Percentiles rank a stretch among this genome's conserved stretches.
phyloP scores from a whole-genome alignment of 2,113 vertebrate species.

The Dipodomys stephensi region DNA sequence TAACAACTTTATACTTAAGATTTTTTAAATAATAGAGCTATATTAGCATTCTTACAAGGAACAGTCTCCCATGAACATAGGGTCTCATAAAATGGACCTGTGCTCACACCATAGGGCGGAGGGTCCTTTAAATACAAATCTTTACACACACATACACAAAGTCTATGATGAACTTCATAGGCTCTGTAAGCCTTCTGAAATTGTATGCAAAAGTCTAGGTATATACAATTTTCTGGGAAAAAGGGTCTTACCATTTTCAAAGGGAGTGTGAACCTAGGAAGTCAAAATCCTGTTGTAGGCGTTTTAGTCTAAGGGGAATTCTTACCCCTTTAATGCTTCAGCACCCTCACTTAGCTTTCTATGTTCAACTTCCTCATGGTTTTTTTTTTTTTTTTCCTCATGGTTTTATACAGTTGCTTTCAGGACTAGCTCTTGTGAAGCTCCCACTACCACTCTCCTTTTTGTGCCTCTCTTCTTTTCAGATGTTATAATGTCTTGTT shows the following conservation, averaged over 20 bases:
- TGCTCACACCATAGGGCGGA: not conserved
- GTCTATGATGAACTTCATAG: not conserved
- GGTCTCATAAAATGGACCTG: not conserved
- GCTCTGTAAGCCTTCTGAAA: not conserved
- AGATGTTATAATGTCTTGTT: constrained; percentile 70
- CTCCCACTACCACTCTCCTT: not conserved
- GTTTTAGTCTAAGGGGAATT: not conserved
- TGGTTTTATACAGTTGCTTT: not conserved
- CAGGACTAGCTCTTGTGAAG: not conserved
- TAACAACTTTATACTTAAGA: too few species aligned
- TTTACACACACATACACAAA: too few species aligned
- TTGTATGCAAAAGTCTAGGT: not conserved
- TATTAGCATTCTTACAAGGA: not conserved
- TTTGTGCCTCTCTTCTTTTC: constrained; percentile 56
- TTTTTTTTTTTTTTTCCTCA: constrained; percentile 44
- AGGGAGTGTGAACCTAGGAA: not conserved
- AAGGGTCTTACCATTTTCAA: constrained; percentile 14
- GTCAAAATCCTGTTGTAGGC: not conserved
- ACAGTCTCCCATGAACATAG: not conserved
- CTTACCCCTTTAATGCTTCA: not conserved
- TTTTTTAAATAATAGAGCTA: not conserved
- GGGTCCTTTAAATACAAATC: not conserved
- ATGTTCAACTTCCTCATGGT: constrained; percentile 14
- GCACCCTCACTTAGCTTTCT: not conserved
- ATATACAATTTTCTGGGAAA: constrained; percentile 9